Evolutionary conservation across 2,797 vertebrate genomes (phyloP).

Genomic region (Phoeniculus purpureus): DNA sequence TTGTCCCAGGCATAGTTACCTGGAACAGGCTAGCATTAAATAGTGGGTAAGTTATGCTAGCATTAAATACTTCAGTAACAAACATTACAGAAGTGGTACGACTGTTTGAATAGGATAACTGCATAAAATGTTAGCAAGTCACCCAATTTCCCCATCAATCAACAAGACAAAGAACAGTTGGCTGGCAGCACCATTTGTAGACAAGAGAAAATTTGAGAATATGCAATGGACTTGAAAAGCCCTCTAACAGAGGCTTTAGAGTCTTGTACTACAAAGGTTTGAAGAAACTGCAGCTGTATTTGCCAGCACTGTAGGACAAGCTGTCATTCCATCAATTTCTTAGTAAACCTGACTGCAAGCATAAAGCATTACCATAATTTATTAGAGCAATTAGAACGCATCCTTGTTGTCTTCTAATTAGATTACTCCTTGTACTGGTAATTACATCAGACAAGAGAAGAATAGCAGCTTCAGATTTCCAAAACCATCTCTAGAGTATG

Average conservation of each 20-base stretch:
- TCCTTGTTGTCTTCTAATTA: constrained; percentile 78
- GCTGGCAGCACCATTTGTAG: neutral
- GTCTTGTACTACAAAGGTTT: neutral
- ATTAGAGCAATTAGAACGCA: constrained; percentile 76
- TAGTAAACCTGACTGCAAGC: constrained; percentile 46
- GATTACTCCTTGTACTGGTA: constrained; percentile 73
- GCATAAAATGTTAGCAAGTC: neutral
- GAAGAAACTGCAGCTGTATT: constrained; percentile 19
- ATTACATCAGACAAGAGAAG: constrained; percentile 73
- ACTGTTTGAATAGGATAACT: neutral
- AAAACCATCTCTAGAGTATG: constrained; percentile 73
- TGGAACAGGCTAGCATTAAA: neutral
- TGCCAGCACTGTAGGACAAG: constrained; percentile 27
- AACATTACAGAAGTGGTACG: neutral
- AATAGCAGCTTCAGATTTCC: constrained; percentile 73
- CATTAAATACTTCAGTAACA: neutral
- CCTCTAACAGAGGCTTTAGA: neutral
- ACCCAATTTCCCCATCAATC: neutral
- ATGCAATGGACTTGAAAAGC: neutral
- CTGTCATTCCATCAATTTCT: constrained; percentile 60
- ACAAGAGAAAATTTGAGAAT: neutral
- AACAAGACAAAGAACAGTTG: neutral
- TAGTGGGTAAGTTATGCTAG: neutral
- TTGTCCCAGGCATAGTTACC: neutral
- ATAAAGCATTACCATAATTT: constrained; percentile 70